Base-by-base conservation (phyloP, 1,140 invertebrate genomes). In the Leptinotarsa texana region DNA sequence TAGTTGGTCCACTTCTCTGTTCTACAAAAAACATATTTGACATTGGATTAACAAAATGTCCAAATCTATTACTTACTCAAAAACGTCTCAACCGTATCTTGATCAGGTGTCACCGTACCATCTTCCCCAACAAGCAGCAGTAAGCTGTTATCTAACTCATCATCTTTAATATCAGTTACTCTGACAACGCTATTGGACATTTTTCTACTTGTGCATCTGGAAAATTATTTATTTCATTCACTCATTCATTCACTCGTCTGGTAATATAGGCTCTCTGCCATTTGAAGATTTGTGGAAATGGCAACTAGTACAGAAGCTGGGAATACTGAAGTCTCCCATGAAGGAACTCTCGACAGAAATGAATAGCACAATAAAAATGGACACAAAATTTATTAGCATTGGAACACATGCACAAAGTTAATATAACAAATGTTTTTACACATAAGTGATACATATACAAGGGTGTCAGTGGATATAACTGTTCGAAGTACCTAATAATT, bases 181-280 rank as follows among this genome's bases (percentile, higher is more conserved):
- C 82, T 82, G 79, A 84, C 82, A 78, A 82, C 77, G 73, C 82
- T 84, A 75, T 82, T 80, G 4, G 84, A 81, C 82, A 84, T 84
- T 72, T 69, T 82, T 1, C 13, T 13, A 42, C 33, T 13, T 57
- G 51, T 15, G n/a, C 51, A 57, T 57, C 51, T 57, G 51, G 1
- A 57, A 57, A 42, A 42, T 42, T 11, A 42, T 42, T 42, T 3
- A 42, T 42, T 42, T 42, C 33, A 42, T 42, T 42, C 1, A 21
- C 21, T 21, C 33, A 42, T 11, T 42, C 33, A 3, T 42, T 42
- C 33, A 42, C 33, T 42, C 8, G 11, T 42, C 33, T 11, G 2
- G 2, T 11, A 11, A 42, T 42, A 33, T 33, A 33, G 8, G 33
- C 8, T 11, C 33, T 11, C 8, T 57, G 15, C 1, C 51, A 18